phyloP scores from a whole-genome alignment of 2,113 vertebrate species.

The Entelurus aequoreus region DNA sequence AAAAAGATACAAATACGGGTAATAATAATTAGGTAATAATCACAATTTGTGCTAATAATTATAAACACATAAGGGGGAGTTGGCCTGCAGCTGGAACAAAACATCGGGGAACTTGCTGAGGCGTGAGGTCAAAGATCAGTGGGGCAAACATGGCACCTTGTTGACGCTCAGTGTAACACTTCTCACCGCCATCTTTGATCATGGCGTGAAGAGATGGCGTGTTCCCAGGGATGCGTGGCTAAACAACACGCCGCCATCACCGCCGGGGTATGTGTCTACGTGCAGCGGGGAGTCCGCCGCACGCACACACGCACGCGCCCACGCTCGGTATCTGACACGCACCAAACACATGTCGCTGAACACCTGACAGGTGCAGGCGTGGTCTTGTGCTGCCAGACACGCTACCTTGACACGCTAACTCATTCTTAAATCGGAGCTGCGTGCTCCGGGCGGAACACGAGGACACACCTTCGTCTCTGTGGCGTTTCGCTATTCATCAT shows the following conservation, averaged over 20 bases:
- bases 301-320: neutral
- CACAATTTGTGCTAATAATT: too few relatives aligned
- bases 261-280: slow-evolving; percentile 48
- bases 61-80: too few relatives aligned
- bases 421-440: slow-evolving; percentile 74
- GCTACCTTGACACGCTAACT: slow-evolving; percentile 78
- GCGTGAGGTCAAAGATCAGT: too few relatives aligned
- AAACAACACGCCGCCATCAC: slow-evolving; percentile 61
- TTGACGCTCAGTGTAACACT: too few relatives aligned
- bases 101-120: too few relatives aligned
- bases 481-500: neutral
- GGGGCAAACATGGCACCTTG: too few relatives aligned
- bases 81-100: too few relatives aligned
- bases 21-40: too few relatives aligned
- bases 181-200: too few relatives aligned
- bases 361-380: slow-evolving; percentile 78
- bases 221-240: slow-evolving; percentile 49
- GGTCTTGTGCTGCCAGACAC: slow-evolving; percentile 66
- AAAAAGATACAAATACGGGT: too few relatives aligned
- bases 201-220: neutral
- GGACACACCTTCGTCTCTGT: slow-evolving; percentile 62
- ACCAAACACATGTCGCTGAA: slow-evolving; percentile 66
- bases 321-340: slow-evolving; percentile 26
- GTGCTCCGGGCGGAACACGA: slow-evolving; percentile 57
- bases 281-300: slow-evolving; percentile 28